Base-by-base conservation (phyloP, 92 coral and sea anemone species). In the Heteractis magnifica region DNA sequence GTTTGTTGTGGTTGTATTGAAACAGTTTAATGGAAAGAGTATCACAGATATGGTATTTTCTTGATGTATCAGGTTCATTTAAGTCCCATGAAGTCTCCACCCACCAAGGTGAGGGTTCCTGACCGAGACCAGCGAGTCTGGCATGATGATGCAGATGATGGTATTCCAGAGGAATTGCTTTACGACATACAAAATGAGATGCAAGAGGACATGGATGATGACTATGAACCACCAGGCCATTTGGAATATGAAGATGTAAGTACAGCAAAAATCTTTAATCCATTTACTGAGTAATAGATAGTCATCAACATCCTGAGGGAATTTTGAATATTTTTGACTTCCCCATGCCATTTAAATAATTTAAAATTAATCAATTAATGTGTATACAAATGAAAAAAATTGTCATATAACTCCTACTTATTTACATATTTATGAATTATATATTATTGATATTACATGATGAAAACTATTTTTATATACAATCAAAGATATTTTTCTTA, bases 61-160 rank as follows among this genome's bases (percentile, higher is more conserved):
- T 62, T 62, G 70, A n/a, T 62, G 70, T 18, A 3, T 18, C 6
- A 62, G 99, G 80, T 82, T 20, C 98, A 97, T 58, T 83, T 97
- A 75, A 88, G 85, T 59, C 92, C 92, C 10, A 79, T 94, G 52
- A 97, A 89, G 81, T 97, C 99, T 12, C 99, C 99, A 70, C 89
- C 94, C 26, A 93, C 89, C 49, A 94, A 92, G 81, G 87, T 93
- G 50, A 87, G 99, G 9, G 93, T 97, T 13, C 89, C 92, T 51
- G 99, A 97, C 87, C 86, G 78, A 62, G 98, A 97, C 79, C 97
- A 94, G 76, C 86, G 98, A 49, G 95, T 87, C 16, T 89, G 90
- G 93, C 81, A 90, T 72, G 99, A 94, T 89, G 99, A 94, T 44
- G 98, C 92, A 8, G 92, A 88, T 15, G 73, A 51, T 18, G 78